phyloP scores from a whole-genome alignment of 92 coral and sea anemone genomes.

The Siderastrea siderea region DNA sequence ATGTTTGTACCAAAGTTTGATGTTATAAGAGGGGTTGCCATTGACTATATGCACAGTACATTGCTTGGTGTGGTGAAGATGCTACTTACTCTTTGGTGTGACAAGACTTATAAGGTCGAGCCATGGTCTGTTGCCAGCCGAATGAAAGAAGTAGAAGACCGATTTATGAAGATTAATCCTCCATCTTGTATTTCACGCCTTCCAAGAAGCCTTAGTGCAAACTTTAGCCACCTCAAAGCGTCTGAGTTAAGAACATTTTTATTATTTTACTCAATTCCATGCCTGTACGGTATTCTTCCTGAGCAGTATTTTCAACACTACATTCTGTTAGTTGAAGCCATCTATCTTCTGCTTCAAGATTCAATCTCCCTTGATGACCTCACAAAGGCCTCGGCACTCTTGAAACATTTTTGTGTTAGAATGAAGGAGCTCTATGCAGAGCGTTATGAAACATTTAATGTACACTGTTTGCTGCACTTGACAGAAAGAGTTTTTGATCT shows the following conservation, averaged over 20 bases:
- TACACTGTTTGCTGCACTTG: constrained; percentile 67
- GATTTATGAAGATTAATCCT: constrained; percentile 48
- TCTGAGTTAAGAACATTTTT: constrained; percentile 77
- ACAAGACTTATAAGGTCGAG: constrained; percentile 37
- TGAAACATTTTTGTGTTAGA: constrained; percentile 72
- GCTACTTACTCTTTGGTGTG: constrained; percentile 65
- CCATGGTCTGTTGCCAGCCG: constrained; percentile 61
- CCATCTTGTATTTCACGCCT: constrained; percentile 69
- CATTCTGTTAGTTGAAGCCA: constrained; percentile 64
- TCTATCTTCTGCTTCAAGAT: constrained; percentile 72
- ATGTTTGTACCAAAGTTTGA: constrained; percentile 61
- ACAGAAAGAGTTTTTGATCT: constrained; percentile 64
- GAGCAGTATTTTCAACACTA: constrained; percentile 74
- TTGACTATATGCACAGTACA: constrained; percentile 75
- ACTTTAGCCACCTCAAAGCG: constrained; percentile 75
- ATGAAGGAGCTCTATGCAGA: constrained; percentile 65
- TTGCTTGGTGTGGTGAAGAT: constrained; percentile 70
- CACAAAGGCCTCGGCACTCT: constrained; percentile 51
- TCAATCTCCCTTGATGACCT: constrained; percentile 59
- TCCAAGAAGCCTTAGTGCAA: constrained; percentile 68
- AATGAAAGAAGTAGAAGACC: constrained; percentile 30
- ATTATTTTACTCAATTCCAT: constrained; percentile 74
- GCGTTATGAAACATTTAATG: constrained; percentile 71
- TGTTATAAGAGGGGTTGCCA: constrained; percentile 63
- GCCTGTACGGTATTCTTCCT: constrained; percentile 76